Evolutionary conservation across 2,113 vertebrate species (phyloP).

Genomic region (Elephas maximus): DNA sequence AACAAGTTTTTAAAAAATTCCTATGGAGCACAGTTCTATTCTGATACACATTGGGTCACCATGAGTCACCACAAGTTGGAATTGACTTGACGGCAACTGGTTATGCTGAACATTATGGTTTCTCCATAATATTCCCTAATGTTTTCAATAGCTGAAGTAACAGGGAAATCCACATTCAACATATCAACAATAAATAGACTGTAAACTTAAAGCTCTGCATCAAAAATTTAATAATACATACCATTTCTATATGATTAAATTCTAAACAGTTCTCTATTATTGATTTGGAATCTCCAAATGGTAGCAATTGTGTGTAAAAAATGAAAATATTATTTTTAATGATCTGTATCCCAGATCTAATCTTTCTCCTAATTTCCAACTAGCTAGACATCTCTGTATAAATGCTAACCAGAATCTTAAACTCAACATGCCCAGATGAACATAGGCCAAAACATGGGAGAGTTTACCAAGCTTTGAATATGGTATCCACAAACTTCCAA

Average conservation of each 20-base stretch:
- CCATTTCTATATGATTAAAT: background rate
- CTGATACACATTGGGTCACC: background rate
- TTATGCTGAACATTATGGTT: background rate
- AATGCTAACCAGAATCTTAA: background rate
- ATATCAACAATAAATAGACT: background rate
- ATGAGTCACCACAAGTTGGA: background rate
- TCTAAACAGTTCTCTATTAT: background rate
- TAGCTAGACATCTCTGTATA: background rate
- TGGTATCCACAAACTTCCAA: background rate
- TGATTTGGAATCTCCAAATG: background rate
- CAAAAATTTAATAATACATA: background rate
- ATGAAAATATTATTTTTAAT: background rate
- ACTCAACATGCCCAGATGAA: background rate
- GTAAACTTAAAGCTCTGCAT: background rate
- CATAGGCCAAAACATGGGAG: background rate
- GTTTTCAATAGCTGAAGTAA: constrained; percentile 12
- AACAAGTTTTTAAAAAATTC: background rate
- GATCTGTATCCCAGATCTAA: background rate
- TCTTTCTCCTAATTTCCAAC: background rate
- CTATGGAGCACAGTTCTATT: background rate
- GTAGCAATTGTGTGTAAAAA: background rate
- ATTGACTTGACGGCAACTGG: background rate
- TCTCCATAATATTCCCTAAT: background rate
- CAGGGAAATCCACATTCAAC: background rate
- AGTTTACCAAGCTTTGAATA: background rate